Percentiles rank a stretch among this genome's conserved stretches.
These are phyloP conservation scores for Chrysodeixis includens DNA, from an alignment of 2,888 invertebrate genomes.

Conservation along the genomic window DNA sequence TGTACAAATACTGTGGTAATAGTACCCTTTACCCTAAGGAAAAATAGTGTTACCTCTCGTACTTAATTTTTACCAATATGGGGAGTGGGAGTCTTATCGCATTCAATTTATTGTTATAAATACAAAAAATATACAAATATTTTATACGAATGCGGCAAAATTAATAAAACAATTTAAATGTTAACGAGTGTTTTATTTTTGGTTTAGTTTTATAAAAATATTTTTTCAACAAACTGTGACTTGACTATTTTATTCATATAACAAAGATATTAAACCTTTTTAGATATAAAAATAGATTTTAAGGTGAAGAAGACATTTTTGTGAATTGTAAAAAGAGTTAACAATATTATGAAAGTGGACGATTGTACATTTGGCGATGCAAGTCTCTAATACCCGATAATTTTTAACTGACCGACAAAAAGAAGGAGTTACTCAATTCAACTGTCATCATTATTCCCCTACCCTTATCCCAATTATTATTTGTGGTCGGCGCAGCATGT, in stretches of 20 bases:
- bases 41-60: conserved; percentile 27
- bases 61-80: conserved; percentile 36
- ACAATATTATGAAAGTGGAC: background rate
- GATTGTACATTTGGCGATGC: background rate
- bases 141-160: conserved; percentile 28
- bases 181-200: conserved; percentile 61
- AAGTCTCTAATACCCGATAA: no score
- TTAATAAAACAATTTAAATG: conserved; percentile 52
- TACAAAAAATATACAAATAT: conserved; percentile 18
- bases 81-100: conserved; percentile 44
- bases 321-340: conserved; percentile 12
- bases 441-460: no score
- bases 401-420: no score
- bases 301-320: conserved; percentile 1
- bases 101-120: conserved; percentile 39
- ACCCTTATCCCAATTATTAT: no score
- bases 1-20: no score
- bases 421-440: no score
- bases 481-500: no score
- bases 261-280: conserved; percentile 6
- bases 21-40: conserved; percentile 20
- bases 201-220: conserved; percentile 45
- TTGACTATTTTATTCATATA: background rate
- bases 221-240: background rate
- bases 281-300: conserved; percentile 10